Evolutionary conservation across 35 echinoderm and acorn worm species (phyloP).

Genomic region (Chiridota heheva): DNA sequence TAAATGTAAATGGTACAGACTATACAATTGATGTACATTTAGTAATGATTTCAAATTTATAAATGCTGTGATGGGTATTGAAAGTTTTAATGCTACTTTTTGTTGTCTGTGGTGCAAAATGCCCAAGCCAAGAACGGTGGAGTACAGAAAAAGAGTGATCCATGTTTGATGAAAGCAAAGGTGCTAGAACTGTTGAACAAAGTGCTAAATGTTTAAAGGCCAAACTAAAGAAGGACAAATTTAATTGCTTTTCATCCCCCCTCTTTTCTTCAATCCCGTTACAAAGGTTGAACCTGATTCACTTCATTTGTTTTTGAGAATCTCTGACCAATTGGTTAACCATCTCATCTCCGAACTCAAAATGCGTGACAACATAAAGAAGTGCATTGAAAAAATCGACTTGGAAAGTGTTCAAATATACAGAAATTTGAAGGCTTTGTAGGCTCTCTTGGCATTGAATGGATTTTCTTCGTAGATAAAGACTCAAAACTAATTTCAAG

Average conservation of each 20-base stretch:
- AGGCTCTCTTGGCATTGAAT: conserved; percentile 21
- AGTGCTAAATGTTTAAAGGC: background rate
- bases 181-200: conserved; percentile 11
- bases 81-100: conserved; percentile 28
- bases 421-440: background rate
- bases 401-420: conserved; percentile 2
- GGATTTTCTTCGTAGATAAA: conserved; percentile 35
- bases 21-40: background rate
- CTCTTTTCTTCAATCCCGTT: conserved; percentile 15
- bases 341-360: conserved; percentile 29
- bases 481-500: conserved; percentile 21
- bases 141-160: conserved; percentile 8
- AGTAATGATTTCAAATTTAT: conserved; percentile 16
- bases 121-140: background rate
- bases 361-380: conserved; percentile 45
- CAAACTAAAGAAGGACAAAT: background rate
- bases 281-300: conserved; percentile 19
- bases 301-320: conserved; percentile 25
- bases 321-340: conserved; percentile 30
- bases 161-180: conserved; percentile 3
- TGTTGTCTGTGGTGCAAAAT: conserved; percentile 41
- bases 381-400: conserved; percentile 1
- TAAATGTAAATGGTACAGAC: background rate
- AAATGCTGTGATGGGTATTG: conserved; percentile 45
- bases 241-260: conserved; percentile 11